Conservation (phyloP, 1,140 invertebrate species). For the Antheraea mylitta region DNA sequence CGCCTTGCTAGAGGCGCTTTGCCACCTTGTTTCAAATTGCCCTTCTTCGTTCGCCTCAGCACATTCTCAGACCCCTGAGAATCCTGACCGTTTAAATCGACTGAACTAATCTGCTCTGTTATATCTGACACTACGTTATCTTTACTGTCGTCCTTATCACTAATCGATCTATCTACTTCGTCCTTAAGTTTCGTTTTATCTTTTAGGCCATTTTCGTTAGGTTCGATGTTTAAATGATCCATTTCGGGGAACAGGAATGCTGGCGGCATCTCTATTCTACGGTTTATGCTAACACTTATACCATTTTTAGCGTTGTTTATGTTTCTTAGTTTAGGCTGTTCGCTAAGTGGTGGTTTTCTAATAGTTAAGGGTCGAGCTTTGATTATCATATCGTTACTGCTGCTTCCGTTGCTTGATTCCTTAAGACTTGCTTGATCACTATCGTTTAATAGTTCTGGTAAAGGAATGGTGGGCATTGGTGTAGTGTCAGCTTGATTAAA, state of each 20-base stretch:
- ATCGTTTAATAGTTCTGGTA: conserved; percentile 54
- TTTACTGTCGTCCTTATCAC: conserved; percentile 77
- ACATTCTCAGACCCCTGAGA: conserved; percentile 79
- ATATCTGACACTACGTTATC: conserved; percentile 72
- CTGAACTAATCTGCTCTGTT: conserved; percentile 72
- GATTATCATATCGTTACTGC: conserved; percentile 82
- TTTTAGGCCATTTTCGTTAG: conserved; percentile 54
- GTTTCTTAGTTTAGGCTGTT: conserved; percentile 87
- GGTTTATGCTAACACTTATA: conserved; percentile 84
- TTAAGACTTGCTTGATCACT: conserved; percentile 55
- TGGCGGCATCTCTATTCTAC: conserved; percentile 90
- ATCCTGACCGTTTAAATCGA: conserved; percentile 78
- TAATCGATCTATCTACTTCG: conserved; percentile 63
- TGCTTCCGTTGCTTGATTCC: conserved; percentile 59
- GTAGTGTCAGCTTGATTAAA: conserved; percentile 49
- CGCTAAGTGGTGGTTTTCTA: conserved; percentile 86
- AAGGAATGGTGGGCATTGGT: conserved; percentile 44
- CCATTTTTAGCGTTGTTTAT: conserved; percentile 75
- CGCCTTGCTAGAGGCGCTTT: conserved; percentile 87
- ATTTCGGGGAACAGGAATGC: conserved; percentile 89
- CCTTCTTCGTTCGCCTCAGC: conserved; percentile 84
- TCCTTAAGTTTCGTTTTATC: conserved; percentile 60
- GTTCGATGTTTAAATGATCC: conserved; percentile 68
- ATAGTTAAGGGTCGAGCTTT: conserved; percentile 89
- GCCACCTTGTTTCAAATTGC: conserved; percentile 86